Conservation (phyloP, 2,888 invertebrate species). For the Ormyrus pomaceus region DNA sequence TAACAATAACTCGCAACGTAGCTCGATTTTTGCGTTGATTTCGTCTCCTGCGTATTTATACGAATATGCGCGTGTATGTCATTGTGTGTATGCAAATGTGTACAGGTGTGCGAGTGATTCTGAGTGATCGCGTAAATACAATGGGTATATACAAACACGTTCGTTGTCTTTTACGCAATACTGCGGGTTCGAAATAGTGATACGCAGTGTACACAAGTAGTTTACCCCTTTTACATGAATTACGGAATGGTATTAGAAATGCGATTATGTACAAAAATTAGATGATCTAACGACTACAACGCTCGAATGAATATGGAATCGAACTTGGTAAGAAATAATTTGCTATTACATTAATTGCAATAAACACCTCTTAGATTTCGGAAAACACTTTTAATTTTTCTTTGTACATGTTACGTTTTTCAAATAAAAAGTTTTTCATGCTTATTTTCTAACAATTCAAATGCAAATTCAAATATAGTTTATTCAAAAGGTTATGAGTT, state of each 20-base stretch:
- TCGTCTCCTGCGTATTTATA: slow-evolving; percentile 5
- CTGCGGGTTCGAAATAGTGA: slow-evolving; percentile 19
- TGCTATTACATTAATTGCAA: slow-evolving; percentile 11
- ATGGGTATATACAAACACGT: slow-evolving; percentile 51
- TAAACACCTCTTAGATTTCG: neutral
- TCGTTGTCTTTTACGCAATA: slow-evolving; percentile 27
- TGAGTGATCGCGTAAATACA: neutral
- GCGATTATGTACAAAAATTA: slow-evolving; percentile 51
- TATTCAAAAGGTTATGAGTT: neutral
- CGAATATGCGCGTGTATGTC: slow-evolving; percentile 5
- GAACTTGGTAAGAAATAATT: slow-evolving; percentile 11
- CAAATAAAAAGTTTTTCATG: neutral
- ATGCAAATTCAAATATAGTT: neutral
- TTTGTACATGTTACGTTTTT: slow-evolving; percentile 27
- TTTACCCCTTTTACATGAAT: slow-evolving; percentile 33
- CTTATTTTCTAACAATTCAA: neutral
- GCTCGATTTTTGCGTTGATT: slow-evolving; percentile 24
- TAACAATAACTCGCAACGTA: slow-evolving; percentile 47
- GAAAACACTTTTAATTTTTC: slow-evolving; percentile 44
- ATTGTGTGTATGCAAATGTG: slow-evolving; percentile 19
- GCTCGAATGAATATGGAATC: slow-evolving; percentile 19
- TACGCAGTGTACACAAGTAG: slow-evolving; percentile 25
- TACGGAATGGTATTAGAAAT: slow-evolving; percentile 32
- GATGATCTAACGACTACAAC: slow-evolving; percentile 33
- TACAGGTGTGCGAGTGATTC: neutral